Conservation (phyloP, 2,113 vertebrate species). For the Bombycilla garrulus region DNA sequence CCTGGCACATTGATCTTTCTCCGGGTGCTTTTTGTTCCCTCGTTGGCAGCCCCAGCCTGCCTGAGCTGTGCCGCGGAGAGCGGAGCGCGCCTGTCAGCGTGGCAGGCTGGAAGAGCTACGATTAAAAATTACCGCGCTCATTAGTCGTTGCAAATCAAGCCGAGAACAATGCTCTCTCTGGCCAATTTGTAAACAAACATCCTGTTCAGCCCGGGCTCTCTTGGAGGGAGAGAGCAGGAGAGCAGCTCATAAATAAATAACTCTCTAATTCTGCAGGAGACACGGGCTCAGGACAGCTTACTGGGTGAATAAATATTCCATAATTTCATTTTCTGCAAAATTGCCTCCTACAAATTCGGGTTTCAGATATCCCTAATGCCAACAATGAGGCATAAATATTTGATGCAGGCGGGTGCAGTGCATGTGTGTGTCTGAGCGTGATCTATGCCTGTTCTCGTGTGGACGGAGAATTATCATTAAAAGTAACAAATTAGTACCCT, state of each 20-base stretch:
- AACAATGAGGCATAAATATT: constrained; percentile 54
- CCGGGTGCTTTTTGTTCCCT: neutral
- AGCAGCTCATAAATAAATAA: constrained; percentile 57
- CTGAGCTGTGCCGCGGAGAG: neutral
- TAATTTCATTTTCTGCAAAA: constrained; percentile 62
- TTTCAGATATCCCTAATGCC: constrained; percentile 34
- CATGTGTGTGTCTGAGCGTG: neutral
- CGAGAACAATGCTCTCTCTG: constrained; percentile 49
- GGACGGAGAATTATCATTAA: constrained; percentile 34
- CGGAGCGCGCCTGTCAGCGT: neutral
- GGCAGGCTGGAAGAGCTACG: constrained; percentile 42
- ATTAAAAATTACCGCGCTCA: constrained; percentile 70
- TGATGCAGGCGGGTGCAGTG: neutral
- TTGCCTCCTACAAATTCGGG: constrained; percentile 45
- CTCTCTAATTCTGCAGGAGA: constrained; percentile 44
- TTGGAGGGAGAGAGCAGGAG: constrained; percentile 33
- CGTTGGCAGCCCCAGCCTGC: neutral
- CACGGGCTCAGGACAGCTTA: constrained; percentile 6
- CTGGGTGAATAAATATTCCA: constrained; percentile 46
- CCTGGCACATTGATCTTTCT: neutral
- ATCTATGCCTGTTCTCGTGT: neutral
- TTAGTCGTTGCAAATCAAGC: constrained; percentile 66
- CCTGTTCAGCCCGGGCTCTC: constrained; percentile 51
- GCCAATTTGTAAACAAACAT: constrained; percentile 54
- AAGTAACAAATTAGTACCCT: constrained; percentile 40